Evolutionary conservation across 2,113 vertebrate genomes (phyloP).

Genomic region (Muntiacus reevesi): DNA sequence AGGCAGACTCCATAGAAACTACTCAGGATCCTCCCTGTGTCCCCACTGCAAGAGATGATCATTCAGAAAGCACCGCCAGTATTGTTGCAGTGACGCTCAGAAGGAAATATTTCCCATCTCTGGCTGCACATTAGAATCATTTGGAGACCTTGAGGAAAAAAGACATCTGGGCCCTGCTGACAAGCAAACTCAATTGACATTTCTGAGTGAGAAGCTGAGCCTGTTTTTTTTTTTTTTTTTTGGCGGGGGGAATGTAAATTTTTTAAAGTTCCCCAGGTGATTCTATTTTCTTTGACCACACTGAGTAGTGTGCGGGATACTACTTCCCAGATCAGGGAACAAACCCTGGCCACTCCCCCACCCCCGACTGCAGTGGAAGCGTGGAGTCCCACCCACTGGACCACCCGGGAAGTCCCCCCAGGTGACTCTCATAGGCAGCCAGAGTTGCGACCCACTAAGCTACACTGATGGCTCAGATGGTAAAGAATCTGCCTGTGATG

Average conservation of each 20-base stretch:
- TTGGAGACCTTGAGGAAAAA: background rate
- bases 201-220: background rate
- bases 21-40: background rate
- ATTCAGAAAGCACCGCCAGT: background rate
- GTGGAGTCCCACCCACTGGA: background rate
- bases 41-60: background rate
- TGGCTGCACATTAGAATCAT: background rate
- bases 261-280: background rate
- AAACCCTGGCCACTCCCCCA: background rate
- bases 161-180: background rate
- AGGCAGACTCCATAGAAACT: background rate
- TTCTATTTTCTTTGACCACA: background rate
- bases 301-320: background rate
- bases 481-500: background rate
- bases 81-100: background rate
- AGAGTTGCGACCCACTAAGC: background rate
- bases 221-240: background rate
- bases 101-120: background rate
- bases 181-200: background rate
- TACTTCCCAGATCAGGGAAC: background rate
- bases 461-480: background rate
- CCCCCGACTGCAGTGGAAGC: background rate
- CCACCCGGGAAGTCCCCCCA: background rate
- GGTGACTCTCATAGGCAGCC: background rate
- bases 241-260: background rate